Evolutionary conservation across 2,113 vertebrate genomes (phyloP).

Genomic region (Pithys albifrons): DNA sequence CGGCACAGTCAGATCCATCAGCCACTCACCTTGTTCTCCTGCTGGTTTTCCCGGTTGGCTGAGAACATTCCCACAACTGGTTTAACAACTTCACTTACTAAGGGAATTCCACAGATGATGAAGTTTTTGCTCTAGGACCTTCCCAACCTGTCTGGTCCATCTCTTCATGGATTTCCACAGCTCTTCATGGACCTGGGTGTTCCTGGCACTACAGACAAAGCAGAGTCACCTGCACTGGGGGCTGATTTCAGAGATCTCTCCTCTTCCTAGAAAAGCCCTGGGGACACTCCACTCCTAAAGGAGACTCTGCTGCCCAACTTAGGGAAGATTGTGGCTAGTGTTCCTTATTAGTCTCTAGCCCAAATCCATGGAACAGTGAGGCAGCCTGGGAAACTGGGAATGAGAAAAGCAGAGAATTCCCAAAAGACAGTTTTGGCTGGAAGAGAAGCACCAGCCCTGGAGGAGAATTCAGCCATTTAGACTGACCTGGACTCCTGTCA

Average conservation of each 20-base stretch:
- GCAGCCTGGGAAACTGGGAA: neutral
- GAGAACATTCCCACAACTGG: neutral
- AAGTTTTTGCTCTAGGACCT: neutral
- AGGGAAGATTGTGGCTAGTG: fast-evolving
- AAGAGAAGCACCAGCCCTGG: neutral
- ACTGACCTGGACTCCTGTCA: neutral
- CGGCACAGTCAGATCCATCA: neutral
- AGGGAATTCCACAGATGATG: fast-evolving
- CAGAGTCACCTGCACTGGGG: neutral
- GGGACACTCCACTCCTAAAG: neutral
- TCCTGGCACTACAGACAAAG: neutral
- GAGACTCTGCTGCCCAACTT: neutral
- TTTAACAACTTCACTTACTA: neutral
- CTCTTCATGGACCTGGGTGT: fast-evolving
- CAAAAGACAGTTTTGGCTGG: neutral
- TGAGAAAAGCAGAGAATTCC: neutral
- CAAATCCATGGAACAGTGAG: neutral
- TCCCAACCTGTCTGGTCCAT: neutral
- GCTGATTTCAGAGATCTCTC: fast-evolving
- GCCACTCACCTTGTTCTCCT: neutral
- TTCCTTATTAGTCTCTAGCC: neutral
- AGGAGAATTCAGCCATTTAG: neutral
- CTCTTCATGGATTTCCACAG: neutral
- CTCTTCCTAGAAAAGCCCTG: neutral
- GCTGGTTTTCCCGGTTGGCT: neutral